A percentile compares a stretch with the other conserved stretches of the same genome.
Evolutionary conservation across 2,113 vertebrate genomes (phyloP).

Genomic region (Pitta sordida): DNA sequence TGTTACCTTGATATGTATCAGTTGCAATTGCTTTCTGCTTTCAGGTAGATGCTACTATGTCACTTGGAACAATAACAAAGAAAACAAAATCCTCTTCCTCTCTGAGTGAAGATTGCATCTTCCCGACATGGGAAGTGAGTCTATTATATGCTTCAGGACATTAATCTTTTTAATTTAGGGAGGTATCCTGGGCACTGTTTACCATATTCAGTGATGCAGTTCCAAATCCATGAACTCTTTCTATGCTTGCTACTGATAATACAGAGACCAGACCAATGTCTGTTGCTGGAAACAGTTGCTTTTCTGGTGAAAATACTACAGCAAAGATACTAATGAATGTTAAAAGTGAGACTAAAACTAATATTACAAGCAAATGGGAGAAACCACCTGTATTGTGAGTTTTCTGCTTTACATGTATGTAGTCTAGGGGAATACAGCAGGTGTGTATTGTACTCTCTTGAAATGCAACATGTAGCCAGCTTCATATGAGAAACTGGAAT

Average conservation of each 20-base stretch:
- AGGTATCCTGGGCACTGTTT: neutral
- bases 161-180: neutral
- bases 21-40: conserved; percentile 38
- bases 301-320: neutral
- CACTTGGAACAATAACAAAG: conserved; percentile 59
- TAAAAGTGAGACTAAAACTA: neutral
- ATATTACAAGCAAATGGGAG: neutral
- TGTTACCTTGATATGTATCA: conserved; percentile 27
- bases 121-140: neutral
- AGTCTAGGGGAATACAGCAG: neutral
- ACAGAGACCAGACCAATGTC: neutral
- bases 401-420: neutral
- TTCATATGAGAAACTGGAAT: neutral
- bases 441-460: neutral
- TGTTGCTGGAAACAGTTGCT: neutral
- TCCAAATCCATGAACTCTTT: neutral
- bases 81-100: conserved; percentile 47
- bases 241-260: neutral
- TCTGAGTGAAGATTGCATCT: conserved; percentile 38
- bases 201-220: neutral
- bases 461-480: neutral
- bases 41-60: conserved; percentile 36
- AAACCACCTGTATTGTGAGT: neutral
- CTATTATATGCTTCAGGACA: neutral
- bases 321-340: neutral